These are phyloP conservation scores for Gephyroberyx darwinii DNA, from an alignment of 2,797 vertebrate species.

Conservation along the genomic window DNA sequence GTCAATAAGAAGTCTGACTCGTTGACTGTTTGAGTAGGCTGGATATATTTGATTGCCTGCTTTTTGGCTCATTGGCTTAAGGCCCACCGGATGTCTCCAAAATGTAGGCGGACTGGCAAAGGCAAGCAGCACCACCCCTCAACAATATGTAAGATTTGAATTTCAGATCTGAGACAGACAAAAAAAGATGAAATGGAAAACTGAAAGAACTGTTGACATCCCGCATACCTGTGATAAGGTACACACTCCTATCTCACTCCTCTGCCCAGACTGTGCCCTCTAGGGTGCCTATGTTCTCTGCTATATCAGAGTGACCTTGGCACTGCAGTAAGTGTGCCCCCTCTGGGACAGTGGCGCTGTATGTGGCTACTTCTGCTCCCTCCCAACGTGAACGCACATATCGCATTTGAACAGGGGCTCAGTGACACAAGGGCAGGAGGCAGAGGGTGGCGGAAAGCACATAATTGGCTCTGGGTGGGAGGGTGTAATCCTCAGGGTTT, in stretches of 20 bases:
- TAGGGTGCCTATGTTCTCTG: background rate
- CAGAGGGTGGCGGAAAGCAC: constrained; percentile 52
- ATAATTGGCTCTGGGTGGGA: constrained; percentile 74
- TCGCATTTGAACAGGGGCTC: background rate
- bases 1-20: background rate
- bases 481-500: constrained; percentile 70
- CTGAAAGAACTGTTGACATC: constrained; percentile 2
- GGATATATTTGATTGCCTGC: background rate
- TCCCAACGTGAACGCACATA: background rate
- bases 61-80: background rate
- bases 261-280: background rate
- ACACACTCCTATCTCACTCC: background rate
- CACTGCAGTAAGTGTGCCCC: background rate
- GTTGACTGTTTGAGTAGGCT: background rate
- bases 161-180: constrained; percentile 25
- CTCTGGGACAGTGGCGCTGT: background rate
- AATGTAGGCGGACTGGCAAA: background rate
- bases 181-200: constrained; percentile 10
- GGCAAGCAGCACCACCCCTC: background rate
- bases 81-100: background rate
- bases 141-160: constrained; percentile 29
- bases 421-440: constrained; percentile 19
- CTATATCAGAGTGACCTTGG: background rate
- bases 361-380: constrained; percentile 4
- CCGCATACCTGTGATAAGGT: background rate